Evolutionary conservation across 2,888 invertebrate genomes (phyloP).

Genomic region (Acleris emargana): DNA sequence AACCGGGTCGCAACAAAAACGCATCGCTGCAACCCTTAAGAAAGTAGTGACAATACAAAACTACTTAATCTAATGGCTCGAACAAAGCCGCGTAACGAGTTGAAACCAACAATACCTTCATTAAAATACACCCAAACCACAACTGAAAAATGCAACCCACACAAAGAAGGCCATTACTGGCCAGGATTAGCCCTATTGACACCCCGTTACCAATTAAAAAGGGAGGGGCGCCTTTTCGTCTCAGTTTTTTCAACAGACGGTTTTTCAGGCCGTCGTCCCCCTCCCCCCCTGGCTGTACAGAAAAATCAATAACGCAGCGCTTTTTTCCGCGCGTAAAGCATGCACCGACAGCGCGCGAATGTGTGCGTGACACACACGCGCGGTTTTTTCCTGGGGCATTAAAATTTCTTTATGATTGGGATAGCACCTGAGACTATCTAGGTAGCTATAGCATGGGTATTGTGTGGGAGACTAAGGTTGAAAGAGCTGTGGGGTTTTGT

Average conservation of each 20-base stretch:
- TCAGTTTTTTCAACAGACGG: constrained; percentile 83
- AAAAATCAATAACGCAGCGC: constrained; percentile 85
- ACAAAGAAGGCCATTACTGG: constrained; percentile 78
- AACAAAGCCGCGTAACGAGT: no score
- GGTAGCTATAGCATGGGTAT: not conserved
- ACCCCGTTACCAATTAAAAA: constrained; percentile 84
- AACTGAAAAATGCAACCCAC: constrained; percentile 76
- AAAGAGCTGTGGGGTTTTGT: not conserved
- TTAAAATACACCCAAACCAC: constrained; percentile 5
- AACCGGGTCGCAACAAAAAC: no score
- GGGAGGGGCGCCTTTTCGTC: constrained; percentile 83
- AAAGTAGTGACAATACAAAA: not conserved
- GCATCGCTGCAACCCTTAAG: no score
- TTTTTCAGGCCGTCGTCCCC: constrained; percentile 81
- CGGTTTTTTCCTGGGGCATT: constrained; percentile 72
- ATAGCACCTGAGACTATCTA: constrained; percentile 38
- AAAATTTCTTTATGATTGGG: constrained; percentile 69
- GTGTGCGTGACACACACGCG: constrained; percentile 69
- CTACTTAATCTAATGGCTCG: constrained; percentile 2
- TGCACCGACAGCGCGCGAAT: constrained; percentile 72
- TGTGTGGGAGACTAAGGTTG: not conserved
- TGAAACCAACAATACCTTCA: not conserved
- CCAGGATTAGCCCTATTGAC: constrained; percentile 83
- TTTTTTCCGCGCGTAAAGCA: constrained; percentile 85
- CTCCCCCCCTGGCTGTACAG: constrained; percentile 74